phyloP scores from a whole-genome alignment of 2,113 vertebrate genomes.

The Amia ocellicauda region DNA sequence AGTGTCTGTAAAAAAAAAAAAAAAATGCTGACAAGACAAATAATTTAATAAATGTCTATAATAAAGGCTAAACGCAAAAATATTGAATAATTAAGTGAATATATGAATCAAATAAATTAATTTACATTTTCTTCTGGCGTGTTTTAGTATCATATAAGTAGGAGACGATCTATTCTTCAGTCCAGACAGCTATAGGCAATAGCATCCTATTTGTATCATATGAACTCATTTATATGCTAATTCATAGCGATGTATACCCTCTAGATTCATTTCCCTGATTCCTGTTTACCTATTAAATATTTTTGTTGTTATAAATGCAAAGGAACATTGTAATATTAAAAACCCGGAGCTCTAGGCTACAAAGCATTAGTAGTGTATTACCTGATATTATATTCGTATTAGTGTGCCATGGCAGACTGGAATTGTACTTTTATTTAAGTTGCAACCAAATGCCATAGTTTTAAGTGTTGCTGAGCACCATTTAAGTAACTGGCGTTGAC shows the following conservation, averaged over 20 bases:
- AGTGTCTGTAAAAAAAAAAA: neutral
- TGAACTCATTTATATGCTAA: slow-evolving; percentile 84
- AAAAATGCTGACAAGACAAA: slow-evolving; percentile 4
- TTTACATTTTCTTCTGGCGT: slow-evolving; percentile 70
- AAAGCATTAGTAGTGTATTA: slow-evolving; percentile 63
- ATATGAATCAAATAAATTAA: slow-evolving; percentile 67
- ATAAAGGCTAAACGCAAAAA: slow-evolving; percentile 51
- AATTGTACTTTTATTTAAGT: slow-evolving; percentile 54
- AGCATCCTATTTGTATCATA: slow-evolving; percentile 75
- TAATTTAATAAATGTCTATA: neutral
- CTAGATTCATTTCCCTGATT: slow-evolving; percentile 68
- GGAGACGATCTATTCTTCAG: slow-evolving; percentile 68
- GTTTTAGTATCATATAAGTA: slow-evolving; percentile 57
- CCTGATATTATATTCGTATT: slow-evolving; percentile 59
- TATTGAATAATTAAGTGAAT: slow-evolving; percentile 58
- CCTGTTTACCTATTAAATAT: slow-evolving; percentile 73
- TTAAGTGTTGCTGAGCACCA: slow-evolving; percentile 33
- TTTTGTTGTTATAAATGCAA: slow-evolving; percentile 62
- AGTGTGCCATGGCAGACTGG: slow-evolving; percentile 31
- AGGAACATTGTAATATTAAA: slow-evolving; percentile 64
- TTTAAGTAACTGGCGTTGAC: no score
- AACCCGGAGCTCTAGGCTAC: slow-evolving; percentile 51
- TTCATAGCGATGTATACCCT: slow-evolving; percentile 72
- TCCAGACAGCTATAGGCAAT: slow-evolving; percentile 68
- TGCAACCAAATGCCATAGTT: slow-evolving; percentile 40